Evolutionary conservation across 2,113 vertebrate genomes (phyloP).

Genomic region (Rutilus rutilus): DNA sequence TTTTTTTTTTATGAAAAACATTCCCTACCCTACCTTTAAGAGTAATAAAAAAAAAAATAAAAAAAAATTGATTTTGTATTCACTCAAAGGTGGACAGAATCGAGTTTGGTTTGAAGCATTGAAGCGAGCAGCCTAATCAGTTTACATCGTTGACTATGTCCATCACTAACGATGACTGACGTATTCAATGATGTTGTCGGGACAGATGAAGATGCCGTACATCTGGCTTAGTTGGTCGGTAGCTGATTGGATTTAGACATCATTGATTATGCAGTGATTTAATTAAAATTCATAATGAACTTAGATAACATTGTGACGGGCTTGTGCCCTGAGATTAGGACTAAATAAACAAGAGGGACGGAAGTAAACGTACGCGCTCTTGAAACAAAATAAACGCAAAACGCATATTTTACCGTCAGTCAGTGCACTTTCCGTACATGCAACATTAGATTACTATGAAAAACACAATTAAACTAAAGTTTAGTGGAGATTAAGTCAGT

Average conservation of each 20-base stretch:
- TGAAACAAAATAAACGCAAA: not conserved
- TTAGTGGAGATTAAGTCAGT: not conserved
- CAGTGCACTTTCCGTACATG: not conserved
- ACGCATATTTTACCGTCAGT: not conserved
- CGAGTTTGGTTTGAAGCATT: not conserved
- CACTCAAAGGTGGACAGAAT: not conserved
- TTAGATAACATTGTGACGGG: conserved; percentile 4
- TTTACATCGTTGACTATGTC: not conserved
- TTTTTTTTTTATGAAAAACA: too few species aligned
- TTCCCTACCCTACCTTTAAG: too few species aligned
- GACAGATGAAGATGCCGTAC: not conserved
- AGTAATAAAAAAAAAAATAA: not conserved
- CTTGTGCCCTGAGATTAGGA: conserved; percentile 44
- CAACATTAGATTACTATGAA: not conserved
- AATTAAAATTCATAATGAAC: conserved; percentile 50
- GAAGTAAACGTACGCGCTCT: not conserved
- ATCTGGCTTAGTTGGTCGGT: not conserved
- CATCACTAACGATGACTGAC: not conserved
- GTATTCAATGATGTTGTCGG: not conserved
- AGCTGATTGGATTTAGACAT: conserved; percentile 45
- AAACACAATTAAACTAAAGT: not conserved
- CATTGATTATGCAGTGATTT: conserved; percentile 50
- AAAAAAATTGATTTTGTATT: not conserved
- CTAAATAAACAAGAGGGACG: conserved; percentile 16
- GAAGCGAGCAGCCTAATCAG: not conserved